Evolutionary conservation across 2,888 invertebrate species (phyloP).

Genomic region (Pterostichus niger): DNA sequence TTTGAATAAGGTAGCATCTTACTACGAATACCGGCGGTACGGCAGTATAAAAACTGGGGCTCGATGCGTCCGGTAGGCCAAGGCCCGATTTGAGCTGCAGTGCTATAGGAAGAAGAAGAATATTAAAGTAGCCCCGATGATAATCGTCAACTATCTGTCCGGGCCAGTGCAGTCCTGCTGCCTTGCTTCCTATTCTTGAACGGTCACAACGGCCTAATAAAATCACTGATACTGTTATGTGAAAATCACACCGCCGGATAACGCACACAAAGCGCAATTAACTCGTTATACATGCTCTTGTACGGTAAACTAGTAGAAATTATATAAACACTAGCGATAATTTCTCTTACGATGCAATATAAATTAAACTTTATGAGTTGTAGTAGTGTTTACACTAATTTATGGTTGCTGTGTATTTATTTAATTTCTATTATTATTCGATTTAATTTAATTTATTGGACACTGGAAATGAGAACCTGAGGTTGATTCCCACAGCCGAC

Average conservation of each 20-base stretch:
- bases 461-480: no score
- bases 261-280: conserved; percentile 57
- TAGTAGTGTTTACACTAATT: not conserved
- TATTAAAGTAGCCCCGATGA: no score
- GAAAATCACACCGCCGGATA: conserved; percentile 28
- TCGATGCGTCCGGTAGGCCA: no score
- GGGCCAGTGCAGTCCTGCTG: no score
- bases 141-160: no score
- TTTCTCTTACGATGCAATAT: conserved; percentile 1
- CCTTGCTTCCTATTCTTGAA: not conserved
- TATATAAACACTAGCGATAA: conserved; percentile 30
- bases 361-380: not conserved
- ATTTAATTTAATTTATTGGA: no score
- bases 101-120: no score
- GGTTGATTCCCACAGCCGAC: no score
- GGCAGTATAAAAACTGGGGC: no score
- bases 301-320: conserved; percentile 21
- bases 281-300: conserved; percentile 58
- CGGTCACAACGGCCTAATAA: conserved; percentile 30
- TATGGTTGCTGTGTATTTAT: not conserved
- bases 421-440: not conserved
- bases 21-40: no score
- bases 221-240: conserved; percentile 62
- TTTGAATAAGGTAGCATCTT: no score
- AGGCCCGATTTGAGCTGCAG: no score